phyloP scores from a whole-genome alignment of 2,113 vertebrate genomes.

The Oriolus oriolus region DNA sequence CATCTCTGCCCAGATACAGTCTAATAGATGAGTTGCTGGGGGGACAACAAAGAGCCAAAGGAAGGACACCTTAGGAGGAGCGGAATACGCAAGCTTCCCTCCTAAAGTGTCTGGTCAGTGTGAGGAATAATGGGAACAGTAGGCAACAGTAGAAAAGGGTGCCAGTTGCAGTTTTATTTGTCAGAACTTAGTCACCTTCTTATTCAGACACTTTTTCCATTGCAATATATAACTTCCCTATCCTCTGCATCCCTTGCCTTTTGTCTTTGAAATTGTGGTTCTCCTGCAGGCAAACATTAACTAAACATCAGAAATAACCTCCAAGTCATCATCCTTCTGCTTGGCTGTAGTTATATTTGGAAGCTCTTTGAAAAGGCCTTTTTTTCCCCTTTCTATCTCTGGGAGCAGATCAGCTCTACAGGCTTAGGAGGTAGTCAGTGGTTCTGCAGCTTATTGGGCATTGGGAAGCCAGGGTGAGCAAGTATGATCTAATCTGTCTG shows the following conservation, averaged over 20 bases:
- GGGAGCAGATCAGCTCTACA: neutral
- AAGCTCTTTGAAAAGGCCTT: neutral
- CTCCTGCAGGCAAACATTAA: neutral
- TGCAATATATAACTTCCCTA: neutral
- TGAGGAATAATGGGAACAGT: neutral
- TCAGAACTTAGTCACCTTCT: neutral
- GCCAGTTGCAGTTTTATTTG: neutral
- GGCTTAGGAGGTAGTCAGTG: neutral
- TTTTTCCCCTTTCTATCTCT: neutral
- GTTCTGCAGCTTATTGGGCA: neutral
- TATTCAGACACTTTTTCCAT: neutral
- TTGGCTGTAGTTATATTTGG: neutral
- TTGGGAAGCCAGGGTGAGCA: neutral
- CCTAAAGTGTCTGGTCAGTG: neutral
- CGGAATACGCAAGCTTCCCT: neutral
- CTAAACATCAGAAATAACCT: neutral
- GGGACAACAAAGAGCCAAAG: neutral
- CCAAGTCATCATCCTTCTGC: neutral
- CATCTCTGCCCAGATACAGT: neutral
- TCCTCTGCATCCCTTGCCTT: neutral
- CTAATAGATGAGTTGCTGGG: neutral
- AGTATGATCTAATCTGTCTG: neutral
- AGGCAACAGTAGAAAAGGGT: neutral
- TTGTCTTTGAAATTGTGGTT: neutral
- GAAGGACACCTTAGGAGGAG: neutral